Base-by-base conservation (phyloP, 2,113 vertebrate species). In the Hippocampus guttulatus region DNA sequence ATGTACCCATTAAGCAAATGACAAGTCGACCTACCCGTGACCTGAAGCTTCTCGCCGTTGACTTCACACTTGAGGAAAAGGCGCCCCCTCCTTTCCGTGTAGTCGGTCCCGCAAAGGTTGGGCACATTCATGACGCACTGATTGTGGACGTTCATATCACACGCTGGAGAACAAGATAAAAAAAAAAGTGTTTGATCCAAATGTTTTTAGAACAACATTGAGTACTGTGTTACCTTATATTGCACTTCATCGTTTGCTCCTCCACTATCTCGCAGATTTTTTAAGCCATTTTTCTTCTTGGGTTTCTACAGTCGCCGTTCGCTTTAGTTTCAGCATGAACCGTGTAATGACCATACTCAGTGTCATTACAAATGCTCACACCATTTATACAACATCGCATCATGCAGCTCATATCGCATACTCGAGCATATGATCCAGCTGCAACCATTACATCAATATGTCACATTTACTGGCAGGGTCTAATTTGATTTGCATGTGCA, bases 81-180 rank as follows among this genome's bases (percentile, higher is more conserved):
- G 57, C 97, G 93, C 0, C 97, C 97, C 72, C 96, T 92, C 81
- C 95, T 93, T 86, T 99, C 97, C 0, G 96, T 99, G 91, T 95
- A 90, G 83, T 99, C 97, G 64, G 92, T 99, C 38, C 96, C 97
- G 33, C 97, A 99, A 80, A 98, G 92, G 89, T 95, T 99, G 6
- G 97, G 97, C 66, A 99, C 96, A 0, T 97, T 99, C 75, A 98
- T 94, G 2, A 99, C 97, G 1, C 96, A 99, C 72, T 94, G 92
- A 63, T 98, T 98, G 79, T 99, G 97, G 25, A 98, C 96, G 0
- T 99, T 99, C 95, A 98, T 97, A 4, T 98, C 97, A 18, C 96
- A 99, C 76, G 97, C 97, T 98, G 93, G 5, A 73, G 71, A 71
- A 55, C 68, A 10, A 83, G 25, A 79, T 3, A 3, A 45, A 45